These are phyloP conservation scores for Spilogale gracilis DNA, from an alignment of 2,113 vertebrate species.

Conservation along the genomic window DNA sequence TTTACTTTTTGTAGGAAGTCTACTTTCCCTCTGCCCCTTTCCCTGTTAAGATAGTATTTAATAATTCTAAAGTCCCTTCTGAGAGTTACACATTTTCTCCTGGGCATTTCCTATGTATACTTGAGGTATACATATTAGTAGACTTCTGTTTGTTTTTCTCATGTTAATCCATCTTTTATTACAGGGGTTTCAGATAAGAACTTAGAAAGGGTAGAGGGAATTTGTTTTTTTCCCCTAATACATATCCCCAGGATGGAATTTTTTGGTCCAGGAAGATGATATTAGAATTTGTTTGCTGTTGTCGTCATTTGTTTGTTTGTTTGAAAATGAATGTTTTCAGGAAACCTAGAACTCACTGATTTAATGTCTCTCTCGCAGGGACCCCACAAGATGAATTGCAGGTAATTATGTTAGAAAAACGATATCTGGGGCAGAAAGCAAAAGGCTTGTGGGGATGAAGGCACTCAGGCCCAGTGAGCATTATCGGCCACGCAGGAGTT, in stretches of 20 bases:
- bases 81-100: not conserved
- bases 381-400: not conserved
- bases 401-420: not conserved
- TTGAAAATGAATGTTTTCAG: conserved; percentile 8
- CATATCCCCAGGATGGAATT: not conserved
- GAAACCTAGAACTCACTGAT: not conserved
- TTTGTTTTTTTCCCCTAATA: not conserved
- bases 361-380: not conserved
- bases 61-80: not conserved
- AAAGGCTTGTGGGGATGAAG: not conserved
- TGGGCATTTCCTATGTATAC: not conserved
- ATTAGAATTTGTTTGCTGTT: not conserved
- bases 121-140: not conserved
- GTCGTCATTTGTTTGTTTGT: not conserved
- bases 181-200: not conserved
- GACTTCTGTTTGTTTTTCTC: not conserved
- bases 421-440: not conserved
- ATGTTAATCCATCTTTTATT: not conserved
- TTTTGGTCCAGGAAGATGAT: conserved; percentile 10
- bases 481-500: not conserved
- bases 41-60: not conserved
- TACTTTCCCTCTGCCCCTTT: not conserved
- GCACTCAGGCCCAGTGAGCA: not conserved
- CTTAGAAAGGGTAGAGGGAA: not conserved
- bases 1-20: not conserved